A percentile compares a stretch with the other conserved stretches of the same genome.
These are phyloP conservation scores for Dicerorhinus sumatrensis DNA, from an alignment of 2,113 vertebrate genomes.

Conservation along the genomic window DNA sequence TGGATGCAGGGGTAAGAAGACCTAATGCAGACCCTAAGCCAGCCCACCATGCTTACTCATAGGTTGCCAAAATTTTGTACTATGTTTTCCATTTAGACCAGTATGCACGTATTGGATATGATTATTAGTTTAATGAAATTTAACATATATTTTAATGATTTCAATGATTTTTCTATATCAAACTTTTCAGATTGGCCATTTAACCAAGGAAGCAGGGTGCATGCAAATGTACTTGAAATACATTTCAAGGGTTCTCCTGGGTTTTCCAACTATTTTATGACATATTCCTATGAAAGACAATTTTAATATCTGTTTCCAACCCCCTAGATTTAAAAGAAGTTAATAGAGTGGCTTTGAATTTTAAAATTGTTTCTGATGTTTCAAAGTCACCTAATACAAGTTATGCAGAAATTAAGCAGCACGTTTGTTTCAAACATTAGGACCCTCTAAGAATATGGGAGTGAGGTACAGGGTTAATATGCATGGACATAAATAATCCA, in stretches of 20 bases:
- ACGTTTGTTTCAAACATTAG: neutral
- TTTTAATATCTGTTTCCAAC: neutral
- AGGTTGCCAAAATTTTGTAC: neutral
- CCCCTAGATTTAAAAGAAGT: neutral
- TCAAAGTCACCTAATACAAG: neutral
- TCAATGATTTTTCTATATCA: neutral
- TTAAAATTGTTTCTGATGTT: neutral
- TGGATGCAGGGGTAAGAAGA: accelerated
- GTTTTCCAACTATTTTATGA: neutral
- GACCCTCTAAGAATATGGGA: neutral
- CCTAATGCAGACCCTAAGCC: neutral
- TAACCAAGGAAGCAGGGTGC: neutral
- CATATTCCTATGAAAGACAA: neutral
- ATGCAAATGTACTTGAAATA: neutral
- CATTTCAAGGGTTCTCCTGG: neutral
- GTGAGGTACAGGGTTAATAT: neutral
- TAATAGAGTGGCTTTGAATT: neutral
- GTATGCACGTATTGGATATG: neutral
- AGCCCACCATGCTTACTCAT: neutral
- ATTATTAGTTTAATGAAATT: neutral
- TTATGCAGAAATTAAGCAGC: neutral
- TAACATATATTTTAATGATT: neutral
- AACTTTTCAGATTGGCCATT: neutral
- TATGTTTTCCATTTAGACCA: neutral
- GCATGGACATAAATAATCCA: too few species aligned